Percentiles rank a stretch among this genome's conserved stretches.
phyloP scores from a whole-genome alignment of 2,113 vertebrate genomes.

The Galbula dea region DNA sequence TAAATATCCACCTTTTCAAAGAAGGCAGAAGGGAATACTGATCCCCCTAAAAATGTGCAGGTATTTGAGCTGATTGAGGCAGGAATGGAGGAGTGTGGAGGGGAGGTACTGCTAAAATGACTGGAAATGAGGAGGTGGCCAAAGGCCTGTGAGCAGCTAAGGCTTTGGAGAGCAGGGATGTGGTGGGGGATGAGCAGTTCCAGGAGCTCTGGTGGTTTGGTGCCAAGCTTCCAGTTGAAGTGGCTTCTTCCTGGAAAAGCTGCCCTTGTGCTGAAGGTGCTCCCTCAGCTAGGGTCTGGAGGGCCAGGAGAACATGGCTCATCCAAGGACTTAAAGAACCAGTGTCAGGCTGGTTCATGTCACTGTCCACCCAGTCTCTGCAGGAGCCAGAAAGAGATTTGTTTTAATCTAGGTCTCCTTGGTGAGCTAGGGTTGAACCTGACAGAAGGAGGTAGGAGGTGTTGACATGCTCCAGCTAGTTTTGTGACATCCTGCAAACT shows the following conservation, averaged over 20 bases:
- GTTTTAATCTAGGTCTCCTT: not conserved
- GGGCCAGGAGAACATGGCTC: not conserved
- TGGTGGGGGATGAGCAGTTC: not conserved
- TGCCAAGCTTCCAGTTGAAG: not conserved
- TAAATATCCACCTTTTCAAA: not conserved
- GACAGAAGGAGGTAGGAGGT: not conserved
- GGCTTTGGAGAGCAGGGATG: not conserved
- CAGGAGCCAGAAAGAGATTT: not conserved
- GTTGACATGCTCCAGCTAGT: not conserved
- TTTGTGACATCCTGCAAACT: not conserved
- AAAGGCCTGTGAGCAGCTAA: not conserved
- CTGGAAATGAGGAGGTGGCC: not conserved
- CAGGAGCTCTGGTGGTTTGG: accelerated
- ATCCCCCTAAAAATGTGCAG: not conserved
- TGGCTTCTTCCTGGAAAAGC: not conserved
- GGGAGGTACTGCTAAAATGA: not conserved
- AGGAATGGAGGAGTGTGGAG: not conserved
- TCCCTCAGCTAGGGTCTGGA: not conserved
- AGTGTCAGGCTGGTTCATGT: not conserved
- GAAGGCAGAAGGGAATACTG: not conserved
- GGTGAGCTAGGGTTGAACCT: not conserved
- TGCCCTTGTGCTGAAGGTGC: not conserved
- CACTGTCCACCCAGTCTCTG: not conserved
- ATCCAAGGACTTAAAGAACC: not conserved
- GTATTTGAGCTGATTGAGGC: not conserved